phyloP scores from a whole-genome alignment of 2,113 vertebrate species.

The Phycodurus eques region DNA sequence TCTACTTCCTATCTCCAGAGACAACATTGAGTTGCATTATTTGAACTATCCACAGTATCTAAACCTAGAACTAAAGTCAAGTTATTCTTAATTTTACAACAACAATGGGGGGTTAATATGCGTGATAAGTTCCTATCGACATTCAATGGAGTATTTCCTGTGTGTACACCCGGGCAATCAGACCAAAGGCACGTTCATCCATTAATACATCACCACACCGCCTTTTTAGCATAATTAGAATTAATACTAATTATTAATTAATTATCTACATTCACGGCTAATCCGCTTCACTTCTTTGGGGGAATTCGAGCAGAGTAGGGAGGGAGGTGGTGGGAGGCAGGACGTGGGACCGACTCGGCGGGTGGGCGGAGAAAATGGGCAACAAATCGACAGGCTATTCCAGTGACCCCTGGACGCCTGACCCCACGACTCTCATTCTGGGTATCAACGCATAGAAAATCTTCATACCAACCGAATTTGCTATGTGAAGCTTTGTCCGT shows the following conservation, averaged over 20 bases:
- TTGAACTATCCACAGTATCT: too few species aligned
- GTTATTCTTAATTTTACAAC: too few species aligned
- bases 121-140: conserved; percentile 5
- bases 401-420: background rate
- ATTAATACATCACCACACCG: conserved; percentile 38
- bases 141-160: background rate
- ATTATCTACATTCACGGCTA: background rate
- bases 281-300: background rate
- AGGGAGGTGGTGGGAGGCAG: background rate
- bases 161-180: conserved; percentile 28
- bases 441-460: too few species aligned
- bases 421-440: background rate
- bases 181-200: conserved; percentile 21
- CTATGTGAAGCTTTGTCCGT: too few species aligned
- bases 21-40: too few species aligned
- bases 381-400: background rate
- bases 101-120: background rate
- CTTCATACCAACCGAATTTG: too few species aligned
- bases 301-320: background rate
- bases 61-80: too few species aligned
- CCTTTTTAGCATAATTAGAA: conserved; percentile 44
- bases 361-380: background rate
- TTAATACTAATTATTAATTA: too few species aligned
- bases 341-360: background rate
- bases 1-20: too few species aligned